phyloP scores from a whole-genome alignment of 2,888 invertebrate genomes.

The Leucophenga maculata region DNA sequence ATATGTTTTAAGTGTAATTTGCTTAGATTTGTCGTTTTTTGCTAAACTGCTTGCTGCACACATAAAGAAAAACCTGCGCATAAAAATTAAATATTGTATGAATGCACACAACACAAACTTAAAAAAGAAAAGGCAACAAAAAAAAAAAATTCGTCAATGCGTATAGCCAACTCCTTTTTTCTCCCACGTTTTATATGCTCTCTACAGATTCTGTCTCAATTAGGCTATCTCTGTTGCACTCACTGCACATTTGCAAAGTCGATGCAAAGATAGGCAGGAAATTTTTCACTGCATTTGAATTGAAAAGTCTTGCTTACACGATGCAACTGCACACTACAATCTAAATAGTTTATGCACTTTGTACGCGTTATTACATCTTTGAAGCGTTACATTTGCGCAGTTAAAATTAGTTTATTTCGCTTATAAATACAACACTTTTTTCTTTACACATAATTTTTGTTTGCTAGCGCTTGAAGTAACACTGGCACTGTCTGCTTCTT shows the following conservation, averaged over 20 bases:
- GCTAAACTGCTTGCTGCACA: background rate
- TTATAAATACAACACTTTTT: background rate
- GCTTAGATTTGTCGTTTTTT: background rate
- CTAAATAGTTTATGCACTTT: constrained; percentile 11
- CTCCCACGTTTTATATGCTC: constrained; percentile 5
- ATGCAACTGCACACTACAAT: background rate
- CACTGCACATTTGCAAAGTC: background rate
- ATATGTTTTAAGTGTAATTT: background rate
- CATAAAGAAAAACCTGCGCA: background rate
- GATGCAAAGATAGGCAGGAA: background rate
- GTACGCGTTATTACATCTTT: constrained; percentile 10
- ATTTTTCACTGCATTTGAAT: constrained; percentile 8
- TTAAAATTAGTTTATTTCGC: too few relatives aligned
- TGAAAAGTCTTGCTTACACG: background rate
- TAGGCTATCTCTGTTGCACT: constrained; percentile 8
- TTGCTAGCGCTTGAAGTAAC: too few relatives aligned
- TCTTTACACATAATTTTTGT: background rate
- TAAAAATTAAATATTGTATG: constrained; percentile 17
- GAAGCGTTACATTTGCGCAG: too few relatives aligned
- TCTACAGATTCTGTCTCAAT: background rate
- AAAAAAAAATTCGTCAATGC: constrained; percentile 37
- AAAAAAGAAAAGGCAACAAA: background rate
- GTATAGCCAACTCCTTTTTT: constrained; percentile 42
- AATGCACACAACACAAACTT: constrained; percentile 1
- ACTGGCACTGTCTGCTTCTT: too few relatives aligned